Conservation (phyloP, 2,888 invertebrate genomes). For the Troilus luridus region DNA sequence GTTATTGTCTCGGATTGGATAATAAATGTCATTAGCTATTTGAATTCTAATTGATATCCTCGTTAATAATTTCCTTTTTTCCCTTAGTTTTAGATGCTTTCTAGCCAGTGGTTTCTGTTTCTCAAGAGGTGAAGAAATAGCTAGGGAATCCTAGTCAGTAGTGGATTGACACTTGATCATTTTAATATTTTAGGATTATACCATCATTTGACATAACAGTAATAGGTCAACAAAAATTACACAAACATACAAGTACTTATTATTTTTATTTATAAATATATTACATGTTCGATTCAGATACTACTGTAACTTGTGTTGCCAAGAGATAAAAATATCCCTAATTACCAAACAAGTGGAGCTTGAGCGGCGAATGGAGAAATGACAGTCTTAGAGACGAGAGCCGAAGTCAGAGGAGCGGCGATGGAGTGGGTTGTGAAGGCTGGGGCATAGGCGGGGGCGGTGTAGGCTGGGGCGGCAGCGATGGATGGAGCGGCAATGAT, state of each 20-base stretch:
- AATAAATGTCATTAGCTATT: too few relatives aligned
- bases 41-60: too few relatives aligned
- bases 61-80: too few relatives aligned
- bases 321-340: not conserved
- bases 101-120: too few relatives aligned
- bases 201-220: too few relatives aligned
- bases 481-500: not conserved
- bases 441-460: slow-evolving; percentile 1
- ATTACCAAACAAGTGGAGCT: slow-evolving; percentile 32
- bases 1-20: too few relatives aligned
- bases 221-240: not conserved
- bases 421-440: not conserved
- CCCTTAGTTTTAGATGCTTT: too few relatives aligned
- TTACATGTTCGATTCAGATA: not conserved
- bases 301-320: not conserved
- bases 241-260: not conserved
- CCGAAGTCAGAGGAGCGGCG: not conserved
- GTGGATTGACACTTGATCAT: too few relatives aligned
- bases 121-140: too few relatives aligned
- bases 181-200: too few relatives aligned
- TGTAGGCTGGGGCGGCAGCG: not conserved
- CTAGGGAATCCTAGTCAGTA: too few relatives aligned
- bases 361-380: slow-evolving; percentile 3
- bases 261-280: not conserved
- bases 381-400: not conserved